Percentiles rank a stretch among this genome's conserved stretches.
phyloP scores from a whole-genome alignment of 2,888 invertebrate species.

The Gari tellinella region DNA sequence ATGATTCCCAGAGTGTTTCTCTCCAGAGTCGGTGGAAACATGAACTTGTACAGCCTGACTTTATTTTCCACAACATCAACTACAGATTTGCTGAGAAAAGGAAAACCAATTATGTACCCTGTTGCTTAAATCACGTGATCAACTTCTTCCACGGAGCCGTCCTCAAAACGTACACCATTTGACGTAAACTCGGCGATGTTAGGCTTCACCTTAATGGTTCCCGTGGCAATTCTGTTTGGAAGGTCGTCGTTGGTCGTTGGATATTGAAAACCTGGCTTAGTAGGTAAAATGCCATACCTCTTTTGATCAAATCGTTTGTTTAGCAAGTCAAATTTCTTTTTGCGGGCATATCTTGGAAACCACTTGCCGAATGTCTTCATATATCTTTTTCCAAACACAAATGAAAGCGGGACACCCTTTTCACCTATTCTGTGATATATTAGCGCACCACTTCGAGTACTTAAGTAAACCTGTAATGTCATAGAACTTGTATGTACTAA shows the following conservation, averaged over 20 bases:
- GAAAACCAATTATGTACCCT: slow-evolving; percentile 84
- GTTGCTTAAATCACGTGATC: slow-evolving; percentile 83
- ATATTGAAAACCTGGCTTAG: slow-evolving; percentile 63
- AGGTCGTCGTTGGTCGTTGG: slow-evolving; percentile 84
- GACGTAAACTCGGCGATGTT: slow-evolving; percentile 75
- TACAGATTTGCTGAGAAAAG: slow-evolving; percentile 82
- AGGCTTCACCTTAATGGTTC: slow-evolving; percentile 81
- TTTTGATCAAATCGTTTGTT: slow-evolving; percentile 83
- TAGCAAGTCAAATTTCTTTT: slow-evolving; percentile 36
- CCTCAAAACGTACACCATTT: slow-evolving; percentile 77
- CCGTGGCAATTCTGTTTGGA: slow-evolving; percentile 83
- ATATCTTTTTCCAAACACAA: too few relatives aligned
- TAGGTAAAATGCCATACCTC: slow-evolving; percentile 83
- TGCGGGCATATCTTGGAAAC: not conserved
- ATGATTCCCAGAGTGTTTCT: slow-evolving; percentile 84
- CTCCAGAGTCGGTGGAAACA: slow-evolving; percentile 83
- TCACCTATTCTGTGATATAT: slow-evolving; percentile 81
- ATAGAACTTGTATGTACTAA: too few relatives aligned
- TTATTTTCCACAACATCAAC: slow-evolving; percentile 73
- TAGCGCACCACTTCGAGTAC: slow-evolving; percentile 85
- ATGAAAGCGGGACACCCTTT: slow-evolving; percentile 72
- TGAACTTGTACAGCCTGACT: slow-evolving; percentile 84
- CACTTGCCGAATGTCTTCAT: slow-evolving; percentile 31
- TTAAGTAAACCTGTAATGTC: slow-evolving; percentile 82
- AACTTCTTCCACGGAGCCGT: slow-evolving; percentile 75